Evolutionary conservation across 1,140 invertebrate genomes (phyloP), one percentile per base, ranked within the genome.

Genomic region (Panonychus citri): DNA sequence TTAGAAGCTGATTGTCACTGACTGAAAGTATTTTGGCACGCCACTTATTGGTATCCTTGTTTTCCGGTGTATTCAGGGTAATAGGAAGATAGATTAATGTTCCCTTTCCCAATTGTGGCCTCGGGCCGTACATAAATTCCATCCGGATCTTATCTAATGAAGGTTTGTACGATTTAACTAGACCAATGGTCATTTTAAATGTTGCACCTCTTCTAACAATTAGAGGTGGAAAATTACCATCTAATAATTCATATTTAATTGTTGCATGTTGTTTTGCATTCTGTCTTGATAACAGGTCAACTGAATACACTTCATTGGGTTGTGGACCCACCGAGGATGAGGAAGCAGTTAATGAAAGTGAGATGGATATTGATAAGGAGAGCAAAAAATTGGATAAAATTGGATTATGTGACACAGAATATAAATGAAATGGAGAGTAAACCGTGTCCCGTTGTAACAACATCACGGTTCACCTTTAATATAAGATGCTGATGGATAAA

Each of bases 341-440:
- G 58, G 74, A 77, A 30, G 83, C 83, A 65, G 75, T 85, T 58
- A 73, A 74, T 2, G 84, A 85, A 64, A 81, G 83, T n/a, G 76
- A 78, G 54, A 75, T 76, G 53, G 94, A 89, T 89, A 86, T 94
- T 57, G 81, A 85, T 63, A 78, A 83, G 60, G 85, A 85, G 17
- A 81, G 81, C 65, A 79, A 85, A 62, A 78, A 82, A 10, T 81
- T 90, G 53, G 76, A 83, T 42, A 78, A 79, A 54, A 69, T 68
- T 64, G 62, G 65, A 34, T n/a, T 64, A 68, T 55, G 65, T 65
- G 3, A 65, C 67, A 42, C 82, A 85, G 26, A 83, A 80, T 54
- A 82, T 81, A 64, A 85, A 90, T 63, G 79, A 78, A 27, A 70
- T 94, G 25, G 85, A 93, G 65, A 75, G 78, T 53, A 78, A 85